Evolutionary conservation across 92 coral and sea anemone genomes (phyloP).

Genomic region (Zoanthus sociatus): DNA sequence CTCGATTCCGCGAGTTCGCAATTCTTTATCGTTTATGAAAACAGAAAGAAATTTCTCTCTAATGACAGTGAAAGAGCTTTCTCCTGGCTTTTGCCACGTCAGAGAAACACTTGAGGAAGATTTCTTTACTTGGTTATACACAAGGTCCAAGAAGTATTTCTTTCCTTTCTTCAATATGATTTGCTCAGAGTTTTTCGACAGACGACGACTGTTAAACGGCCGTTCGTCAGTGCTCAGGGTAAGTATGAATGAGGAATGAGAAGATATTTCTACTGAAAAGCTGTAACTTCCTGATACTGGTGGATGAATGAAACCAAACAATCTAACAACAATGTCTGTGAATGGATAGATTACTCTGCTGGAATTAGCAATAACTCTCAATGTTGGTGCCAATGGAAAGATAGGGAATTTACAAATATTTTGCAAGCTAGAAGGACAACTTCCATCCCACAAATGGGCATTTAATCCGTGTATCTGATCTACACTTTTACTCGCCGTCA

Average conservation of each 20-base stretch:
- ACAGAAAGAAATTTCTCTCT: conserved; percentile 9
- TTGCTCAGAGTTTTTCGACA: background rate
- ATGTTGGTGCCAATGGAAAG: conserved; percentile 34
- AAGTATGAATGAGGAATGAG: conserved; percentile 13
- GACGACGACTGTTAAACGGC: conserved; percentile 31
- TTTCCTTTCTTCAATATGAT: background rate
- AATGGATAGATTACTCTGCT: conserved; percentile 21
- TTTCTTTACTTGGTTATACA: background rate
- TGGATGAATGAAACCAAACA: conserved; percentile 44
- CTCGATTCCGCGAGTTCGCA: conserved; percentile 28
- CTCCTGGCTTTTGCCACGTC: conserved; percentile 48
- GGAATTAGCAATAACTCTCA: conserved; percentile 18
- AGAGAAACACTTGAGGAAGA: conserved; percentile 33
- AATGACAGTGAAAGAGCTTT: background rate
- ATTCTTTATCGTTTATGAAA: conserved; percentile 3
- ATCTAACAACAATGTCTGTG: conserved; percentile 31
- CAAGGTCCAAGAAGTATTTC: conserved; percentile 26
- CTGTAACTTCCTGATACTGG: conserved; percentile 32
- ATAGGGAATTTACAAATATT: conserved; percentile 28
- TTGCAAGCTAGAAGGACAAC: conserved; percentile 3
- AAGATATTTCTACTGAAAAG: conserved; percentile 24
- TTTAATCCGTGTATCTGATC: conserved; percentile 7
- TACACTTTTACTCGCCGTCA: background rate
- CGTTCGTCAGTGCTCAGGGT: conserved; percentile 24
- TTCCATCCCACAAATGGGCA: conserved; percentile 39